Conservation (phyloP, 2,797 vertebrate genomes). For the Anolis apletophallus region DNA sequence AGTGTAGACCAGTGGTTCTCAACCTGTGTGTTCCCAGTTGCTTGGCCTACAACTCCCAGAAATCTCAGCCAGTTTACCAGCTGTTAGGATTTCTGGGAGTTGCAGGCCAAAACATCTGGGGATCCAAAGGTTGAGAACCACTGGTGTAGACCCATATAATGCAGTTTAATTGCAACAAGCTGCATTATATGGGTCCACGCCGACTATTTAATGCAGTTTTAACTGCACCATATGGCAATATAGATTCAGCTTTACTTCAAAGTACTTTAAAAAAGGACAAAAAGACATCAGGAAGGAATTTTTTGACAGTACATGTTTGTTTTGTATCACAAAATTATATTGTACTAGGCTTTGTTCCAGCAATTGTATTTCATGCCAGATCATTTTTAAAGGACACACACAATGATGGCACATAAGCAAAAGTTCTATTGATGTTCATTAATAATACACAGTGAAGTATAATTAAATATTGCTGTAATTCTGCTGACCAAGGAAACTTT, state of each 20-base stretch:
- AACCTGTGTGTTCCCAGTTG: no score
- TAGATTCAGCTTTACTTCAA: slow-evolving; percentile 4
- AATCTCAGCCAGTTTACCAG: no score
- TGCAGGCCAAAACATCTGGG: no score
- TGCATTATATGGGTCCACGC: no score
- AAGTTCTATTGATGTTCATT: not conserved
- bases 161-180: no score
- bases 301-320: not conserved
- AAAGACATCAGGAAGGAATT: not conserved
- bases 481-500: not conserved
- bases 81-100: no score
- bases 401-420: not conserved
- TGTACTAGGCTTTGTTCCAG: slow-evolving; percentile 2
- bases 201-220: no score
- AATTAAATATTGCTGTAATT: not conserved
- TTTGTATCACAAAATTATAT: not conserved
- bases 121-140: no score
- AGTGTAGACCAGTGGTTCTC: no score
- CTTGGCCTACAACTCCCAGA: no score
- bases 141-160: no score
- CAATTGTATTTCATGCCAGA: not conserved
- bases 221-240: no score
- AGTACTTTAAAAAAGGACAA: slow-evolving; percentile 3
- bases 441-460: not conserved
- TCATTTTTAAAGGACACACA: not conserved